Conservation (phyloP, 2,888 invertebrate species). For the Trilocha varians region DNA sequence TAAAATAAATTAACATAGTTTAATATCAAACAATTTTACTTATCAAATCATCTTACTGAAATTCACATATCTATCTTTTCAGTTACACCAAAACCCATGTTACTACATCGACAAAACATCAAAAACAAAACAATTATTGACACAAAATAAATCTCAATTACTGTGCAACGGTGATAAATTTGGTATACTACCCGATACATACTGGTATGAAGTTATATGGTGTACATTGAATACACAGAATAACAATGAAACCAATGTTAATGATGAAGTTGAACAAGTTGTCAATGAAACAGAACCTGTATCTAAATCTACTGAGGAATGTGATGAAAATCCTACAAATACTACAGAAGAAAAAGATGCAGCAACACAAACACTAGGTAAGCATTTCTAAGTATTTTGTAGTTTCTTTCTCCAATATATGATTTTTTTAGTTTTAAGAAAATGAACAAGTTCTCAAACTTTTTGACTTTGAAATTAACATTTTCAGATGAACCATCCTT, state of each 20-base stretch:
- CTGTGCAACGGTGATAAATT: slow-evolving; percentile 64
- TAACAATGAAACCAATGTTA: slow-evolving; percentile 7
- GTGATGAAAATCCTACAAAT: background rate
- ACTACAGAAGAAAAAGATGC: slow-evolving; percentile 3
- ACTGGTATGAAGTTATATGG: slow-evolving; percentile 60
- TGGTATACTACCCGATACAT: slow-evolving; percentile 60
- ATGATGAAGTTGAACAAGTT: slow-evolving; percentile 1
- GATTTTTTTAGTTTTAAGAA: slow-evolving; percentile 7
- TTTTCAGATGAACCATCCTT: slow-evolving; percentile 6
- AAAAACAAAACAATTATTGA: slow-evolving; percentile 36
- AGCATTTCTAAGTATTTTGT: background rate
- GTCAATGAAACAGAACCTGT: slow-evolving; percentile 1
- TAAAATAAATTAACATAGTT: no score
- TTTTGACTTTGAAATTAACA: background rate
- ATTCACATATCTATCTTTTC: no score
- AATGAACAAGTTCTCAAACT: background rate
- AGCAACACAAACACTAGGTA: background rate
- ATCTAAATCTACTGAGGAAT: background rate
- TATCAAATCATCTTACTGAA: no score
- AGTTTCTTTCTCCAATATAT: slow-evolving; percentile 14
- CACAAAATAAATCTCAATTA: slow-evolving; percentile 31
- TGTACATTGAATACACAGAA: slow-evolving; percentile 8
- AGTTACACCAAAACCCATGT: slow-evolving; percentile 72
- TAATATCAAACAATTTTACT: no score
- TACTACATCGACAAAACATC: slow-evolving; percentile 45